phyloP scores from a whole-genome alignment of 1,140 invertebrate genomes.

The Macrobrachium rosenbergii region DNA sequence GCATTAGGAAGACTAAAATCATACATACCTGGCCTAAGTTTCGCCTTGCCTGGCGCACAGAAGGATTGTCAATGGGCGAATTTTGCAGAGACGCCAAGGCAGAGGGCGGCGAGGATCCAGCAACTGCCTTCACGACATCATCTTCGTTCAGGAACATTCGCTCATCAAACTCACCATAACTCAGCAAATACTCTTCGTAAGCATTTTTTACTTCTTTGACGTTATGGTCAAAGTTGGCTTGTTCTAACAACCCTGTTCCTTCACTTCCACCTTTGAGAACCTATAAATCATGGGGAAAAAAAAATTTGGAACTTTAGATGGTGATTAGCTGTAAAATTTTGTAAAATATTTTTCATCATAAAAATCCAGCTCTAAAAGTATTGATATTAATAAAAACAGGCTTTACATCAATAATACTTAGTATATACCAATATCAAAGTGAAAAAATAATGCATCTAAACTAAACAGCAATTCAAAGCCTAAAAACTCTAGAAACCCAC shows the following conservation, averaged over 20 bases:
- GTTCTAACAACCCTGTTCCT: slow-evolving; percentile 77
- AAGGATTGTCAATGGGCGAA: slow-evolving; percentile 36
- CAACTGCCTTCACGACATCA: slow-evolving; percentile 38
- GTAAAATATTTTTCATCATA: neutral
- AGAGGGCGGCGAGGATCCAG: slow-evolving; percentile 36
- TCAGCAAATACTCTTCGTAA: slow-evolving; percentile 93
- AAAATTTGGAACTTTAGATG: neutral
- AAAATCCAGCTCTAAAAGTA: too few species aligned
- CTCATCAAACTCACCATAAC: slow-evolving; percentile 96
- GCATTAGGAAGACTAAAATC: neutral
- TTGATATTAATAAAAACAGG: too few species aligned
- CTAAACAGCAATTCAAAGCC: too few species aligned
- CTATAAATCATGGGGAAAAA: neutral
- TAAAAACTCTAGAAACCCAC: neutral
- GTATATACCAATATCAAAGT: neutral
- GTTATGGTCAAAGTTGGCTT: slow-evolving; percentile 82
- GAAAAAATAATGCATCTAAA: too few species aligned
- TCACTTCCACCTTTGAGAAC: slow-evolving; percentile 59
- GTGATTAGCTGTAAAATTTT: neutral
- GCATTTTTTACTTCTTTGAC: slow-evolving; percentile 87
- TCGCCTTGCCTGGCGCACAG: slow-evolving; percentile 50
- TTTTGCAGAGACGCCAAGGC: slow-evolving; percentile 11
- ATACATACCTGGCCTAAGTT: slow-evolving; percentile 44
- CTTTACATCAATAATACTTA: neutral
- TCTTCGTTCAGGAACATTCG: slow-evolving; percentile 83